Evolutionary conservation across 2,113 vertebrate genomes (phyloP), one percentile per base, ranked within the genome.

Genomic region (Forbesichthys agassizii): DNA sequence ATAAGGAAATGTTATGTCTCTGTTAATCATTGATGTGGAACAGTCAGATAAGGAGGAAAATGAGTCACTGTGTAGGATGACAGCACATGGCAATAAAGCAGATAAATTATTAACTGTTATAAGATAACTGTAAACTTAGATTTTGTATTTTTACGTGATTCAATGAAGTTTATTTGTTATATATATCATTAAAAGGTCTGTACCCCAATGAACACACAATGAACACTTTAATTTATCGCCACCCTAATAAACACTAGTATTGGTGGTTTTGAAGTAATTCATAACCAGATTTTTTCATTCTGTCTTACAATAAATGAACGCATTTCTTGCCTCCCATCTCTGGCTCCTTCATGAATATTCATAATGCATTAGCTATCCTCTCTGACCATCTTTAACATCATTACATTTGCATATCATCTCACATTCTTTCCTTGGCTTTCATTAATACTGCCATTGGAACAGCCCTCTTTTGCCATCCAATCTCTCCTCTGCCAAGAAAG

Each of bases 21-120:
- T 59, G 58, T 78, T 74, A 74, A 76, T 80, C 75, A 80, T 71
- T 66, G 11, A 49, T 14, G 14, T 33, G 47, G 66, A 48, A 66
- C 16, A 13, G 6, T 42, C 49, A 48, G 36, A 79, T 61, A 55
- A 57, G 14, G 4, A 57, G 14, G 4, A 5, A 20, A 11, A 20
- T 9, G 0, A 11, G 4, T 57, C 63, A 75, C 20, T 3, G n/a
- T 36, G 49, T 33, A 16, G 36, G 51, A 11, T 56, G 56, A 61
- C 51, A 66, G 27, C 42, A 55, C 11, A 10, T 3, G 13, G 52
- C 18, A 63, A 61, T 12, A 47, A 74, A 66, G 48, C 48, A 11
- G 5, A n/a, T 13, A 42, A 77, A 84, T 79, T 64, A 82, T 83
- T 83, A 81, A 84, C 81, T 75, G 73, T 55, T 3, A 64, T 77